Percentiles rank a stretch among this genome's conserved stretches.
Conservation (phyloP, 2,113 vertebrate genomes). For the Elanus axillaris region DNA sequence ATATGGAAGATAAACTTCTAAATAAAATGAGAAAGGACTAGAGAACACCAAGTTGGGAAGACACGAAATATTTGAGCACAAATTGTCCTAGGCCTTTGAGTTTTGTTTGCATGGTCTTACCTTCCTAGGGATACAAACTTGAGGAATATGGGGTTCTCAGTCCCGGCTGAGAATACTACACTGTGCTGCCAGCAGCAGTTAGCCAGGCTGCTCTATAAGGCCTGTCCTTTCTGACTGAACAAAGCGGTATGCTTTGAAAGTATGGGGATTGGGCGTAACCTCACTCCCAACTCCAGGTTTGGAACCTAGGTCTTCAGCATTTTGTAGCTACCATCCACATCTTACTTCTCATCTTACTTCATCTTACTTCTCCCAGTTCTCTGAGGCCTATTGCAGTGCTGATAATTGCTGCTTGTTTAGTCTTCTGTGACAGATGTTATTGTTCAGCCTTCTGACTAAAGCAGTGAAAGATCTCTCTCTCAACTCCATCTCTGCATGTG, state of each 20-base stretch:
- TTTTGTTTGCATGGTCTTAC: background rate
- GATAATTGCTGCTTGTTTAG: background rate
- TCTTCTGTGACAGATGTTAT: background rate
- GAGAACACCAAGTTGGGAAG: background rate
- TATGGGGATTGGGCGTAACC: accelerated
- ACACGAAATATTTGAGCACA: background rate
- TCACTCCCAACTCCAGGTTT: background rate
- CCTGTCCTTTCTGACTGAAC: background rate
- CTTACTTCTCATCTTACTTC: background rate
- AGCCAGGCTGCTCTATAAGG: background rate
- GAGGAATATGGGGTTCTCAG: background rate
- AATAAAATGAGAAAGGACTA: background rate
- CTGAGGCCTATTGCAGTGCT: background rate
- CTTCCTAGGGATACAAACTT: background rate
- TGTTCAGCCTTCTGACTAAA: background rate
- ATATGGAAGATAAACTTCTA: background rate
- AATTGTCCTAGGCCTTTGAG: background rate
- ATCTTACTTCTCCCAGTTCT: background rate
- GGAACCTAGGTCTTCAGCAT: background rate
- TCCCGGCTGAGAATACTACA: background rate
- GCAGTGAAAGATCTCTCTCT: background rate
- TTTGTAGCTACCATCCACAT: background rate
- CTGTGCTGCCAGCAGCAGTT: no score
- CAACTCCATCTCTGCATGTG: background rate
- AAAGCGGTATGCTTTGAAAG: background rate